Conservation (phyloP, 2,113 vertebrate genomes). For the Epinephelus lanceolatus region DNA sequence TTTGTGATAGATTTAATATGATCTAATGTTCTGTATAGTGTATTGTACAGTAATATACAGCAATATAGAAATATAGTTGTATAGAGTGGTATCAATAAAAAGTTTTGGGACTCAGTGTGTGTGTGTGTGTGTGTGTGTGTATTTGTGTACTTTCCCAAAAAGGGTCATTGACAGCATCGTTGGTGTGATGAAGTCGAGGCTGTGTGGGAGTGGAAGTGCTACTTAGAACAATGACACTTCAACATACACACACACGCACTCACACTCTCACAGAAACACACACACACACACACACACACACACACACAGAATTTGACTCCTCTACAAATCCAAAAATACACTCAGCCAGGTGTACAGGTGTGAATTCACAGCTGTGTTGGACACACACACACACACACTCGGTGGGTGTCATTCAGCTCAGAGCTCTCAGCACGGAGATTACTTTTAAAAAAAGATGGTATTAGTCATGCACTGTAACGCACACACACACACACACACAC, state of each 20-base stretch:
- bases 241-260: conserved; percentile 16
- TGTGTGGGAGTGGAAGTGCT: conserved; percentile 55
- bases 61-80: neutral
- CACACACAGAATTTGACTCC: conserved; percentile 31
- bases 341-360: conserved; percentile 27
- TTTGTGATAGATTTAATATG: neutral
- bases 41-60: neutral
- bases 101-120: neutral
- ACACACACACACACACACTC: neutral
- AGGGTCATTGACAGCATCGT: conserved; percentile 24
- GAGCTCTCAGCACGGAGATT: conserved; percentile 35
- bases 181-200: conserved; percentile 32
- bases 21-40: neutral
- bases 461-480: conserved; percentile 56
- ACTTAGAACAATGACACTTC: conserved; percentile 56
- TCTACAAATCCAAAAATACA: conserved; percentile 47
- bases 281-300: neutral
- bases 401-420: conserved; percentile 19
- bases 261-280: neutral
- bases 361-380: neutral
- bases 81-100: neutral
- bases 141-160: neutral
- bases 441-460: conserved; percentile 41
- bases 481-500: conserved; percentile 26
- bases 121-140: conserved; percentile 6